phyloP scores from a whole-genome alignment of 2,888 invertebrate genomes.

The Rhaphigaster nebulosa region DNA sequence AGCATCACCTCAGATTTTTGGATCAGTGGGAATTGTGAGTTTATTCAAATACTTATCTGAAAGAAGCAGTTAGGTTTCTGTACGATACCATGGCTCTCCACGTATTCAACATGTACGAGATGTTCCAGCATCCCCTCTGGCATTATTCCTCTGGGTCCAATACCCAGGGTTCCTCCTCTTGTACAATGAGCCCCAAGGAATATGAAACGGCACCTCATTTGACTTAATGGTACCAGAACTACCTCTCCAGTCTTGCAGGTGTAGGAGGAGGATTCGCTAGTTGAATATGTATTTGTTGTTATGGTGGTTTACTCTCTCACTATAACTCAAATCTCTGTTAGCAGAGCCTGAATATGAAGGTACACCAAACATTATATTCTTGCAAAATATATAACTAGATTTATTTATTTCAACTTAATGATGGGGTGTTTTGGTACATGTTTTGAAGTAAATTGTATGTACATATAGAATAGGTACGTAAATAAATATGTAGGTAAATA shows the following conservation, averaged over 20 bases:
- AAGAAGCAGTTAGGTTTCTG: not conserved
- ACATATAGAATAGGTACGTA: too few relatives aligned
- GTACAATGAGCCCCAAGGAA: not conserved
- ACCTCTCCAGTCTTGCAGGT: not conserved
- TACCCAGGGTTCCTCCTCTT: not conserved
- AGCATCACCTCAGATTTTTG: too few relatives aligned
- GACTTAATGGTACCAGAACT: not conserved
- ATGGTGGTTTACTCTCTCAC: not conserved
- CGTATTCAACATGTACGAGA: not conserved
- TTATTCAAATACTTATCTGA: too few relatives aligned
- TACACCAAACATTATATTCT: too few relatives aligned
- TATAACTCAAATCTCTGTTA: not conserved
- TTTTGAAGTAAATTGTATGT: too few relatives aligned
- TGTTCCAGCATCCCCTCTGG: not conserved
- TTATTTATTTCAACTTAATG: too few relatives aligned
- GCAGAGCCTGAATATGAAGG: too few relatives aligned
- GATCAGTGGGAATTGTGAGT: too few relatives aligned
- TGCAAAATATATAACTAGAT: too few relatives aligned
- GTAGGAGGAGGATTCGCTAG: not conserved
- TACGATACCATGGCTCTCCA: not conserved
- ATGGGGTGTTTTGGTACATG: too few relatives aligned
- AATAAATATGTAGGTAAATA: too few relatives aligned
- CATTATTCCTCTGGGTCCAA: not conserved
- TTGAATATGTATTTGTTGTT: not conserved
- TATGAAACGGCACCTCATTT: conserved; percentile 17